A percentile compares a stretch with the other conserved stretches of the same genome.
Evolutionary conservation across 2,888 invertebrate species (phyloP).

Genomic region (Catonia carolina): DNA sequence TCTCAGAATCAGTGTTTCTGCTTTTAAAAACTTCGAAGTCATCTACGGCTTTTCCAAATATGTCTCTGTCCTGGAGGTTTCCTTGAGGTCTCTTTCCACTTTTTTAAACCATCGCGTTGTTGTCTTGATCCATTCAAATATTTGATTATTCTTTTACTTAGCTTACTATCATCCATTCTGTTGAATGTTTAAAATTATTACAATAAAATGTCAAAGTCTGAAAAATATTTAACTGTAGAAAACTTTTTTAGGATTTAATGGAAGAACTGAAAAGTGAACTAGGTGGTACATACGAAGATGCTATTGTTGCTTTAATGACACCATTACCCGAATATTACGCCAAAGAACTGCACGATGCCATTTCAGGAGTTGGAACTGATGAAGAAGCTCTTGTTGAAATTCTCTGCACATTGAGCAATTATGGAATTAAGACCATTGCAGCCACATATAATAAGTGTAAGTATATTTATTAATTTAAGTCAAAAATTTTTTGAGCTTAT

Average conservation of each 20-base stretch:
- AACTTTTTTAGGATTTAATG: constrained; percentile 41
- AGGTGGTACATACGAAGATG: constrained; percentile 47
- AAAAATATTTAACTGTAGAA: too few species aligned
- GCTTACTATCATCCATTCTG: too few species aligned
- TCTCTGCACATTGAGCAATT: constrained; percentile 45
- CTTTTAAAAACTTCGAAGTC: too few species aligned
- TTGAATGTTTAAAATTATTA: too few species aligned
- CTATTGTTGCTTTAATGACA: constrained; percentile 46
- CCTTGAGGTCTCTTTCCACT: too few species aligned
- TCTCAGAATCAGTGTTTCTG: too few species aligned
- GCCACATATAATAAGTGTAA: constrained; percentile 40
- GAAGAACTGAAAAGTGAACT: constrained; percentile 45
- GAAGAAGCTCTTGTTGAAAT: constrained; percentile 46
- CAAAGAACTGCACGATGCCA: constrained; percentile 45
- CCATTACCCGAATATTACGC: constrained; percentile 46
- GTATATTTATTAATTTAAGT: constrained; percentile 17
- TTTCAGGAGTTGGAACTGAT: constrained; percentile 45
- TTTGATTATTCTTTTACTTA: too few species aligned
- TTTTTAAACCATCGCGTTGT: too few species aligned
- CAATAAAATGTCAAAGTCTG: too few species aligned
- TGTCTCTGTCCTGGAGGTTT: too few species aligned
- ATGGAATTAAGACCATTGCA: constrained; percentile 40
- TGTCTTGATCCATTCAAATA: too few species aligned
- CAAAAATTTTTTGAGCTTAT: neutral
- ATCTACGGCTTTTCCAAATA: too few species aligned